Conservation (phyloP, 1,140 invertebrate species). For the Sminthurides bifidus region DNA sequence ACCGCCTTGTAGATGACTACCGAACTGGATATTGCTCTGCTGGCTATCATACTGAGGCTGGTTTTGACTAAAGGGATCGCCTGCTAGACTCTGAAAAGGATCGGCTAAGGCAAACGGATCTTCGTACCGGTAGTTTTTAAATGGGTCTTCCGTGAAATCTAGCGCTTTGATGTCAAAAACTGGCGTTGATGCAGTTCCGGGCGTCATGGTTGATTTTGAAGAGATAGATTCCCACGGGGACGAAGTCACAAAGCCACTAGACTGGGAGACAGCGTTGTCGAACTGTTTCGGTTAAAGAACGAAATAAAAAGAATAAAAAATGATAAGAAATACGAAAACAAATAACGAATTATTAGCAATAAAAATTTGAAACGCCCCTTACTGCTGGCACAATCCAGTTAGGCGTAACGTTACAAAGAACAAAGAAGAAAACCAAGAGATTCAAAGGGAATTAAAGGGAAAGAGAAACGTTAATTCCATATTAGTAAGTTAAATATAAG, state of each 20-base stretch:
- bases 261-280: not conserved
- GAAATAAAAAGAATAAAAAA: not conserved
- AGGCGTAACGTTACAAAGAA: too few relatives aligned
- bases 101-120: conserved; percentile 24
- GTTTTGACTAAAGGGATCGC: conserved; percentile 2
- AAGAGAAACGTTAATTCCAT: too few relatives aligned
- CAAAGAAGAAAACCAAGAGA: too few relatives aligned
- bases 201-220: not conserved
- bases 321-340: too few relatives aligned
- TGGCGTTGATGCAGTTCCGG: not conserved
- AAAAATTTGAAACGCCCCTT: too few relatives aligned
- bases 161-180: not conserved
- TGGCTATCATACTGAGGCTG: not conserved
- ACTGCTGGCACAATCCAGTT: too few relatives aligned
- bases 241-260: too few relatives aligned
- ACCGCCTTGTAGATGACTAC: conserved; percentile 6
- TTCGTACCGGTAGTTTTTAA: conserved; percentile 26
- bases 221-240: conserved; percentile 6
- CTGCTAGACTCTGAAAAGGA: conserved; percentile 4
- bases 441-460: too few relatives aligned
- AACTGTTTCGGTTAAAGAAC: not conserved
- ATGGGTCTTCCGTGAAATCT: conserved; percentile 26
- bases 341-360: too few relatives aligned
- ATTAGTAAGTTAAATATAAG: too few relatives aligned
- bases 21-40: conserved; percentile 1